A percentile compares a stretch with the other conserved stretches of the same genome.
Evolutionary conservation across 1,140 invertebrate genomes (phyloP).

Genomic region (Papilio polyxenes): DNA sequence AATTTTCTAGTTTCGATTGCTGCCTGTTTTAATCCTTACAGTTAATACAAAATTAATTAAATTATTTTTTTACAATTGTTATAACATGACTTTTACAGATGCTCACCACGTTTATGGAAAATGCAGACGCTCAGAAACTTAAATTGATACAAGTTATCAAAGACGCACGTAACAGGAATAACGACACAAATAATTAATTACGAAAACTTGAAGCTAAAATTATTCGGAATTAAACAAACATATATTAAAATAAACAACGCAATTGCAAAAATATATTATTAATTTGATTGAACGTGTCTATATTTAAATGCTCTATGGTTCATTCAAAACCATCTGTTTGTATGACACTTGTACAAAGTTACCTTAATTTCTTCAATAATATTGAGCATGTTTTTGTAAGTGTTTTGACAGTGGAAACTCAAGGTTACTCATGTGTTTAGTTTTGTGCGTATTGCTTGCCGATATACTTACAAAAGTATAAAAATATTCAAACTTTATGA

Average conservation of each 20-base stretch:
- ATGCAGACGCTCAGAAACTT: slow-evolving; percentile 58
- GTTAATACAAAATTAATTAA: too few relatives aligned
- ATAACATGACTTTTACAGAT: slow-evolving; percentile 49
- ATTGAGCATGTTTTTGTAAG: not conserved
- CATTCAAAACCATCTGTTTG: too few relatives aligned
- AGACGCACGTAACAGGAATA: slow-evolving; percentile 59
- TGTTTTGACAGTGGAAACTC: not conserved
- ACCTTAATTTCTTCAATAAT: too few relatives aligned
- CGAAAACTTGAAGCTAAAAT: not conserved
- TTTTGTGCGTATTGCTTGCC: not conserved
- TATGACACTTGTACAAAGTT: too few relatives aligned
- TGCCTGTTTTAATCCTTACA: too few relatives aligned
- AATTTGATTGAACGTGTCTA: too few relatives aligned
- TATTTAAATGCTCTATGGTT: too few relatives aligned
- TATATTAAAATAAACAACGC: not conserved
- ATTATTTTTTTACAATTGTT: too few relatives aligned
- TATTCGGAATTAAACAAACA: not conserved
- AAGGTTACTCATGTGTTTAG: not conserved
- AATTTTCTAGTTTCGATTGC: not conserved
- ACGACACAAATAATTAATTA: slow-evolving; percentile 53
- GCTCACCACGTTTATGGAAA: slow-evolving; percentile 67
- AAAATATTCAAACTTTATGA: not conserved
- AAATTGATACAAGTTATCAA: slow-evolving; percentile 71
- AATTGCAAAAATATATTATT: not conserved
- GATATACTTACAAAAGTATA: not conserved